Evolutionary conservation across 1,140 invertebrate species (phyloP).

Genomic region (Zaprionus ornatus): DNA sequence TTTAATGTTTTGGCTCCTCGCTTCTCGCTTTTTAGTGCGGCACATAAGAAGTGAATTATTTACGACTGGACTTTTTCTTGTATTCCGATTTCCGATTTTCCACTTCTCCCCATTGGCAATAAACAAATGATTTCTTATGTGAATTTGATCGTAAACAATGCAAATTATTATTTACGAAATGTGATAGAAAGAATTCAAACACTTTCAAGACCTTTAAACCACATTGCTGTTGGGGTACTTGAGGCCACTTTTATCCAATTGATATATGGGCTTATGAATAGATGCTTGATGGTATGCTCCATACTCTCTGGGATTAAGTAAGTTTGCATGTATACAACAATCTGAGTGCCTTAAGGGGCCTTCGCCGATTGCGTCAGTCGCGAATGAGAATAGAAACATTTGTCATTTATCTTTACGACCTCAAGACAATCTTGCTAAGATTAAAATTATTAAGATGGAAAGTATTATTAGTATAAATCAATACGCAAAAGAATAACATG

Average conservation of each 20-base stretch:
- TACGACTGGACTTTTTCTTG: conserved; percentile 51
- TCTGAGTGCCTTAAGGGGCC: background rate
- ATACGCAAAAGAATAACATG: conserved; percentile 10
- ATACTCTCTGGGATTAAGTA: background rate
- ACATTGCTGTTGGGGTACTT: conserved; percentile 62
- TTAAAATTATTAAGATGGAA: background rate
- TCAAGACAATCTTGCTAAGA: background rate
- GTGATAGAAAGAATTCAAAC: conserved; percentile 51
- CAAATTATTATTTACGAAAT: conserved; percentile 73
- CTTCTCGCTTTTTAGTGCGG: conserved; percentile 53
- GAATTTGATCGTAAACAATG: conserved; percentile 65
- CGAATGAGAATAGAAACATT: conserved; percentile 49
- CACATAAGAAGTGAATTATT: conserved; percentile 69
- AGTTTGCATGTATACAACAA: background rate
- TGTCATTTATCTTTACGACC: conserved; percentile 55
- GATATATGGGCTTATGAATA: conserved; percentile 37
- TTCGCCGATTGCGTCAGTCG: conserved; percentile 46
- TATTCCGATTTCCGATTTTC: conserved; percentile 38
- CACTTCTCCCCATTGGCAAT: conserved; percentile 38
- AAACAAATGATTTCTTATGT: conserved; percentile 74
- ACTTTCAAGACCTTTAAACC: conserved; percentile 42
- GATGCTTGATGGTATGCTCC: background rate
- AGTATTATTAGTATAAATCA: background rate
- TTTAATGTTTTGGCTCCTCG: conserved; percentile 21
- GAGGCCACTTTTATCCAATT: conserved; percentile 37